A percentile compares a stretch with the other conserved stretches of the same genome.
Conservation (phyloP, 2,797 vertebrate genomes). For the Leptodactylus fallax region DNA sequence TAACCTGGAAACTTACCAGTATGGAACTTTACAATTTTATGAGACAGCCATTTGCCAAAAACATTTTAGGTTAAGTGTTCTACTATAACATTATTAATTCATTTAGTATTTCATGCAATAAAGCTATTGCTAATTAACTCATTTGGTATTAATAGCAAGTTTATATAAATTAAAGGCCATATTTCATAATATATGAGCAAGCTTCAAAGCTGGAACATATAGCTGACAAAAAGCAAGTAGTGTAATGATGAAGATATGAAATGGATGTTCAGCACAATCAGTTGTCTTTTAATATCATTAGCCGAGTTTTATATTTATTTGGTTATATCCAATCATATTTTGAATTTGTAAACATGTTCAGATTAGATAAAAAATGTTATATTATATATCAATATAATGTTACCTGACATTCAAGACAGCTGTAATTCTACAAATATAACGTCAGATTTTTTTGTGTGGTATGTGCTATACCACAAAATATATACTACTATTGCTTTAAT, state of each 20-base stretch:
- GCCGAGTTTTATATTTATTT: neutral
- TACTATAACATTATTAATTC: conserved; percentile 56
- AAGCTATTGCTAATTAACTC: conserved; percentile 53
- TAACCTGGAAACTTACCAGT: conserved; percentile 32
- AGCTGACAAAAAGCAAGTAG: neutral
- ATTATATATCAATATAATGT: too few species aligned
- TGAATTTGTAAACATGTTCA: neutral
- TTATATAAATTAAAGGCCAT: conserved; percentile 45
- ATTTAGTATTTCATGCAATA: conserved; percentile 48
- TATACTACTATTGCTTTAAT: too few species aligned
- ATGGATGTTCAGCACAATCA: too few species aligned
- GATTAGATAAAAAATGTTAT: neutral
- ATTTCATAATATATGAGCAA: conserved; percentile 32
- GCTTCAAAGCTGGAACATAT: conserved; percentile 13
- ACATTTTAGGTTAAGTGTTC: conserved; percentile 51
- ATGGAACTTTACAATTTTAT: conserved; percentile 32
- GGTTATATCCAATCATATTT: conserved; percentile 24
- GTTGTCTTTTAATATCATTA: neutral
- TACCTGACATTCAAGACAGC: too few species aligned
- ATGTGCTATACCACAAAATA: too few species aligned
- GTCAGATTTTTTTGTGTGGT: too few species aligned
- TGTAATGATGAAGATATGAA: conserved; percentile 10
- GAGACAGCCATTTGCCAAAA: conserved; percentile 51
- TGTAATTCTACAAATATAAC: too few species aligned
- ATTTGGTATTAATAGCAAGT: conserved; percentile 52